Conservation (phyloP, 2,888 invertebrate species). For the Pherbina coryleti region DNA sequence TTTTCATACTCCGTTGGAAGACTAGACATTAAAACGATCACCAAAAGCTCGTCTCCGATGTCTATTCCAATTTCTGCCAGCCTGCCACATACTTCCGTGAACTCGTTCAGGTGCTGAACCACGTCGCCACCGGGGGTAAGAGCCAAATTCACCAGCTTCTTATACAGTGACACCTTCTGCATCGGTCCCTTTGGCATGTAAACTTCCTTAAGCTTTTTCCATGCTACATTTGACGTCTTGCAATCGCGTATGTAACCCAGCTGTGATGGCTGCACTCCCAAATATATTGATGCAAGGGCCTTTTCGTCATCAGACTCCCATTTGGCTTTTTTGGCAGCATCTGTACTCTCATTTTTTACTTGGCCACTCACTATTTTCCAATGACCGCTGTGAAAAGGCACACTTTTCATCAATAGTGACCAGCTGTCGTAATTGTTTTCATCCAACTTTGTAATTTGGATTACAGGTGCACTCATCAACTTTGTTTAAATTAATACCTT, state of each 20-base stretch:
- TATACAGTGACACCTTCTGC: conserved; percentile 44
- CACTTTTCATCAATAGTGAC: conserved; percentile 21
- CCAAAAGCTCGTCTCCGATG: conserved; percentile 24
- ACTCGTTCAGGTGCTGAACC: conserved; percentile 31
- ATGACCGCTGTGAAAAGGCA: conserved; percentile 26
- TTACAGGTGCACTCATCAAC: conserved; percentile 5
- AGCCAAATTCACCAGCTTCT: conserved; percentile 40
- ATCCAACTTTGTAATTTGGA: conserved; percentile 21
- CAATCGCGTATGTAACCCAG: conserved; percentile 32
- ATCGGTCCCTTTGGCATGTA: conserved; percentile 46
- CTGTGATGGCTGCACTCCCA: conserved; percentile 36
- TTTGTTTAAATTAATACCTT: not conserved
- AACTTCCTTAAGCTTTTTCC: conserved; percentile 37
- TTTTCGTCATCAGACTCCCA: conserved; percentile 37
- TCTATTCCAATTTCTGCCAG: conserved; percentile 28
- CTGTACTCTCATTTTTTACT: conserved; percentile 32
- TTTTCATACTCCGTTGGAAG: not conserved
- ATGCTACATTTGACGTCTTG: conserved; percentile 40
- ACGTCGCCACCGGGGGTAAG: conserved; percentile 17
- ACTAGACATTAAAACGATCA: conserved; percentile 1
- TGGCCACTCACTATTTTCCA: conserved; percentile 37
- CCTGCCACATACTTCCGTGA: conserved; percentile 34
- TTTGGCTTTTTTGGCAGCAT: conserved; percentile 21
- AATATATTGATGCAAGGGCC: conserved; percentile 40
- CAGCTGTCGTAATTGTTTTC: conserved; percentile 22